phyloP scores from a whole-genome alignment of 2,888 invertebrate genomes.

The Hypsopygia costalis region DNA sequence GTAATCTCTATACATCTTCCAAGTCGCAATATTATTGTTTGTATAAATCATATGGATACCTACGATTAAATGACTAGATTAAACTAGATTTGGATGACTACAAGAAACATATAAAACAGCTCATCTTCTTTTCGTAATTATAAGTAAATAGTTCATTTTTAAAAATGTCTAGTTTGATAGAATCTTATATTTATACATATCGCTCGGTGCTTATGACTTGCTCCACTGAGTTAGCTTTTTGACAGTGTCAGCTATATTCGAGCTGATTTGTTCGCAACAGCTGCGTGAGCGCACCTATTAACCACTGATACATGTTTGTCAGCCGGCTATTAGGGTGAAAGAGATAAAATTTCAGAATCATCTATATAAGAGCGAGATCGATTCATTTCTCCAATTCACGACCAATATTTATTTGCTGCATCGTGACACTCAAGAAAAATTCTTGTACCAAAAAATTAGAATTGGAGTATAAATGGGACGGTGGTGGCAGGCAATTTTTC shows the following conservation, averaged over 20 bases:
- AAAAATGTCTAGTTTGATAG: too few relatives aligned
- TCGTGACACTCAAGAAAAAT: conserved; percentile 68
- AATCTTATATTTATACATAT: too few relatives aligned
- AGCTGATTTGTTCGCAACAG: conserved; percentile 80
- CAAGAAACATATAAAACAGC: too few relatives aligned
- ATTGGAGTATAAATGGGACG: conserved; percentile 60
- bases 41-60: too few relatives aligned
- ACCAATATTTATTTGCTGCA: conserved; percentile 74
- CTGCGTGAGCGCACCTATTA: conserved; percentile 79
- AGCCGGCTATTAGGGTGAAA: conserved; percentile 79
- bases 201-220: conserved; percentile 42
- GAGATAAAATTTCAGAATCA: conserved; percentile 70
- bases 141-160: too few relatives aligned
- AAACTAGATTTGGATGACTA: too few relatives aligned
- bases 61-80: too few relatives aligned
- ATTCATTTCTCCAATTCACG: conserved; percentile 71
- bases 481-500: conserved; percentile 63
- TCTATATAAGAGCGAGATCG: conserved; percentile 73
- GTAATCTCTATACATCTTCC: too few relatives aligned
- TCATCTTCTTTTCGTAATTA: too few relatives aligned
- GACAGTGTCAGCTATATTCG: conserved; percentile 79
- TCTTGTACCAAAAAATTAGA: conserved; percentile 66
- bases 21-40: too few relatives aligned
- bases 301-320: conserved; percentile 81
- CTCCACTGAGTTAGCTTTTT: conserved; percentile 64